Evolutionary conservation across 1,140 invertebrate species (phyloP), one percentile per base, ranked within the genome.

Genomic region (Hypsibius dujardini): DNA sequence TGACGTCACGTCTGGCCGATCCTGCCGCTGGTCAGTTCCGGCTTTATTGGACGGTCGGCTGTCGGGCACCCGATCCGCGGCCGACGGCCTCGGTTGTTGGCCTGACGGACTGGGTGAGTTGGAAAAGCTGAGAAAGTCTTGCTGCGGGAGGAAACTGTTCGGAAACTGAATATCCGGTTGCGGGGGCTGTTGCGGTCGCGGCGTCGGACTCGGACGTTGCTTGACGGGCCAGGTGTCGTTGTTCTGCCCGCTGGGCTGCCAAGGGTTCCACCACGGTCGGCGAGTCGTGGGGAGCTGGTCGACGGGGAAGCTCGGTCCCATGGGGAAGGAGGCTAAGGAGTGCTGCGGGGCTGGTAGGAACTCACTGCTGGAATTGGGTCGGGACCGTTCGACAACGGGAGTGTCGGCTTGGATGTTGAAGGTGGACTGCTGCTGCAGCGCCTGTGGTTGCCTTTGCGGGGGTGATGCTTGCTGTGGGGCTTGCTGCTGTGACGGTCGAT

Each of bases 191-290:
- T 56, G 50, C 7, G n/a, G 50, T 7, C 50, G 50, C 50, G 7
- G 7, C 7, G 50, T 56, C 50, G 50, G 50, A 7, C 50, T 12
- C 50, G 7, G 50, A n/a, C 28, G 28, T n/a, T 56, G 50, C 7
- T n/a, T 7, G n/a, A n/a, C 12, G 3, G 62, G 62, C 62, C 62
- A 67, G 42, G 62, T 67, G 62, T 67, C 62, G 62, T 67, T 67
- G 62, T 12, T 12, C 42, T 15, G 62, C 12, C 62, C 62, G 62
- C 45, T 67, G 62, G 62, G 62, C 42, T 67, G 62, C 62, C 62
- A 67, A 42, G 62, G 62, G 45, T 67, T 67, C 62, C 62, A 67
- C 62, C 62, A 67, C 12, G 62, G 62, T 67, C 62, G 62, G 42
- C 62, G 62, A 3, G 62, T 67, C 12, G 62, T 67, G 62, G 62